A percentile compares a stretch with the other conserved stretches of the same genome.
These are phyloP conservation scores for Nephrotoma flavescens DNA, from an alignment of 2,888 invertebrate species.

Conservation along the genomic window DNA sequence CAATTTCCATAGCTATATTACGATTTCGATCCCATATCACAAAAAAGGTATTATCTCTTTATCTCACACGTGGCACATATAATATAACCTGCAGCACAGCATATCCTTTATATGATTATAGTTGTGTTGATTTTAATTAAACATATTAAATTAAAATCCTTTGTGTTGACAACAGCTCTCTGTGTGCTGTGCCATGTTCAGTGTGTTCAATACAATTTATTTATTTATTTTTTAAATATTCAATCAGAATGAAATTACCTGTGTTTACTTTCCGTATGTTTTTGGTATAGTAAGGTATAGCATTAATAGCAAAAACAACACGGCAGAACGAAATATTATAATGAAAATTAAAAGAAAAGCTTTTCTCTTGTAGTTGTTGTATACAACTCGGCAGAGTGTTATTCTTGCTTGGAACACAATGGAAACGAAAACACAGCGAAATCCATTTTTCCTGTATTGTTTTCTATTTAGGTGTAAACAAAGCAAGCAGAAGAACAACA, in stretches of 20 bases:
- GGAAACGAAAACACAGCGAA: background rate
- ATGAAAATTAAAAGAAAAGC: background rate
- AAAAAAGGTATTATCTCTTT: background rate
- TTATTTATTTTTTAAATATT: background rate
- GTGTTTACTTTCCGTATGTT: background rate
- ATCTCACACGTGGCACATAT: background rate
- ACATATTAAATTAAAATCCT: background rate
- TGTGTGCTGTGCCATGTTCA: background rate
- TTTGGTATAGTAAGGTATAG: background rate
- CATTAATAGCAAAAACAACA: background rate
- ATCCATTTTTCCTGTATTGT: background rate
- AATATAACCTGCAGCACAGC: background rate
- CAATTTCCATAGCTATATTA: background rate
- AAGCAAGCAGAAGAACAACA: background rate
- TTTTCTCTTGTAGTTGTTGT: background rate
- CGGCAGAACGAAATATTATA: background rate
- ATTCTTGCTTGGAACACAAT: background rate
- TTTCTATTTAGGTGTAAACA: background rate
- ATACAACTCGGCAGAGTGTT: background rate
- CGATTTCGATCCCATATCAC: background rate
- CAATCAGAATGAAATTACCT: background rate
- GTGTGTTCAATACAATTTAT: background rate
- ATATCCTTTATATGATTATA: background rate
- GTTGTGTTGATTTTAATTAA: background rate
- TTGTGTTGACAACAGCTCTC: background rate